Evolutionary conservation across 53 echinoderm and acorn worm genomes (phyloP).

Genomic region (Pentamera pediparva): DNA sequence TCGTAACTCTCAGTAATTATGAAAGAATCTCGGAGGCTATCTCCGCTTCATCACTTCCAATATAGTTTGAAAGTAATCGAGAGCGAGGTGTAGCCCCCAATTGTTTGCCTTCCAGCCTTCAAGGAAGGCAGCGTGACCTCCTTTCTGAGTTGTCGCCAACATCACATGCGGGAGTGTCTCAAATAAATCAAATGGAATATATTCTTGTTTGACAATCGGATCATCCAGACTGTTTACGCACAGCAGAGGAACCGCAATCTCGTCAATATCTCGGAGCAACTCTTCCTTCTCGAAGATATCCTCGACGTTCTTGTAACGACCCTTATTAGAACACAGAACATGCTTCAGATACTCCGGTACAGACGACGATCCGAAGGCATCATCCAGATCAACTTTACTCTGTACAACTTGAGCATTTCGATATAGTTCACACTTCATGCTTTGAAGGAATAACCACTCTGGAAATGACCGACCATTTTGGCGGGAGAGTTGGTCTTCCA

Average conservation of each 20-base stretch:
- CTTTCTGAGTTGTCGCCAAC: constrained; percentile 66
- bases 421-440: constrained; percentile 52
- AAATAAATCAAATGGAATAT: constrained; percentile 79
- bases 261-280: constrained; percentile 76
- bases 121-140: constrained; percentile 80
- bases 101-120: constrained; percentile 25
- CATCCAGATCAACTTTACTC: constrained; percentile 50
- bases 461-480: neutral
- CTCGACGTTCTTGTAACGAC: constrained; percentile 53
- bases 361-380: constrained; percentile 53
- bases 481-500: constrained; percentile 33
- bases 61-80: constrained; percentile 14
- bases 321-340: constrained; percentile 50
- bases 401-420: constrained; percentile 50
- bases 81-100: constrained; percentile 3
- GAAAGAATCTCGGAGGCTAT: too few relatives aligned
- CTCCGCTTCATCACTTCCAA: constrained; percentile 10
- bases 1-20: too few relatives aligned
- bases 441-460: constrained; percentile 68
- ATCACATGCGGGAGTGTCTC: constrained; percentile 77
- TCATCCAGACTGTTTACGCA: constrained; percentile 84
- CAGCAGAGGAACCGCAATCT: constrained; percentile 77
- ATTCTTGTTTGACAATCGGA: constrained; percentile 48
- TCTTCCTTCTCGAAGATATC: constrained; percentile 86
- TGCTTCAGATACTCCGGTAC: constrained; percentile 43